Evolutionary conservation across 2,888 invertebrate species (phyloP), one percentile per base, ranked within the genome.

Genomic region (Melinaea menophilus): DNA sequence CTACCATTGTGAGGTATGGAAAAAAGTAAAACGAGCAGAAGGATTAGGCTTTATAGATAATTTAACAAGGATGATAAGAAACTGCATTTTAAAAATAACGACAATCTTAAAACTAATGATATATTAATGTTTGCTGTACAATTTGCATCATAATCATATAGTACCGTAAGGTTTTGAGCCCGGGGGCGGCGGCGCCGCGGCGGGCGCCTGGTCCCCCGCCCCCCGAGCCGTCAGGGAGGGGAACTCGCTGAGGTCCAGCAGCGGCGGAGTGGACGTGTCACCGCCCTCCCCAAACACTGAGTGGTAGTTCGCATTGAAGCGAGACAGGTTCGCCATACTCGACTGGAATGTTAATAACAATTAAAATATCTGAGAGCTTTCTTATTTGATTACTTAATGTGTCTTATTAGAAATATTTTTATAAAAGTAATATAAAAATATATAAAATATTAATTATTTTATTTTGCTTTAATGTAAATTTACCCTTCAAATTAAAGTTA

Each of bases 161-260:
- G 90, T 86, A 95, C 95, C 97, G 92, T 97, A 97, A 88, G 97
- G 97, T 92, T 97, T 96, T 91, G 96, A 95, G 85, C 97, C 96
- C 72, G 96, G 96, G 90, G 96, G 96, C 70, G 96, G 96, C 68
- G 96, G 95, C 91, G 95, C 96, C 79, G 96, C 95, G 81, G 95
- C 94, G 71, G 93, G 93, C 84, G 94, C 92, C 87, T 94, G 94
- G 92, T 95, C 94, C 74, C 94, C 94, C 76, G 95, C 94, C 74
- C 95, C 96, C 82, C 97, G 93, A 86, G 95, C 96, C 78, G 97
- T 97, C 81, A 97, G 92, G 75, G 97, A 97, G 70, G 97, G 97
- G 89, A 97, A 98, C 92, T 97, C 97, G 80, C 96, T 96, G 74
- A 97, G 94, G 92, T 98, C 97, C 78, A 97, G 92, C 72, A 97